Evolutionary conservation across 2,888 invertebrate genomes (phyloP).

Genomic region (Yponomeuta cagnagella): DNA sequence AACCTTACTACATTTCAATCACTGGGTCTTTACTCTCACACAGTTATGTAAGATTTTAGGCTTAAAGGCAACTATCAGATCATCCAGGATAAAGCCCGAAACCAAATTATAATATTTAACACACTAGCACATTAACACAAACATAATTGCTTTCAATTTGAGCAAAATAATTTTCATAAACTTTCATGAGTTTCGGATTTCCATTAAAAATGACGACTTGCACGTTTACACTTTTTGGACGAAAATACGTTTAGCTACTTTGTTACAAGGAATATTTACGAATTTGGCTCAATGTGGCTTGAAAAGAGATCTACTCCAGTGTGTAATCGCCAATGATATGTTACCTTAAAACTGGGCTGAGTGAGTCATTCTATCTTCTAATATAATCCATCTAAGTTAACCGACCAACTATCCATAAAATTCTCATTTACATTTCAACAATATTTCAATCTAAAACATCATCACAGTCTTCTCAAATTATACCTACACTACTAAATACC

Average conservation of each 20-base stretch:
- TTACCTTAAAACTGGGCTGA: conserved; percentile 14
- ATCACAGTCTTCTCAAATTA: conserved; percentile 73
- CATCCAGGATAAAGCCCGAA: not conserved
- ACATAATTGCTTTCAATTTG: conserved; percentile 54
- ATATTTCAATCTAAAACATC: conserved; percentile 54
- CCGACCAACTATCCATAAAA: conserved; percentile 34
- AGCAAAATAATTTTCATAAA: conserved; percentile 45
- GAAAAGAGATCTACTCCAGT: not conserved
- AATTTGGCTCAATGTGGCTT: conserved; percentile 17
- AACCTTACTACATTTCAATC: not conserved
- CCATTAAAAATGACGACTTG: not conserved
- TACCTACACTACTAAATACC: conserved; percentile 12
- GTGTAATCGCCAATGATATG: conserved; percentile 9
- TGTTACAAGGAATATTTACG: not conserved
- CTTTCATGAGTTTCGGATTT: not conserved
- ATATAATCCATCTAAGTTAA: conserved; percentile 17
- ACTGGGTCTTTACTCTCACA: not conserved
- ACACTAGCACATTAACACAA: conserved; percentile 16
- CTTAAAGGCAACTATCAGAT: not conserved
- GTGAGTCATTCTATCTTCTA: not conserved
- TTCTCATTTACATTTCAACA: conserved; percentile 40
- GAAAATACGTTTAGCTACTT: not conserved
- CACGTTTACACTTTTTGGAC: not conserved
- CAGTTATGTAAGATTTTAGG: not conserved
- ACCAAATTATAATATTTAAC: conserved; percentile 18